Evolutionary conservation across 2,888 invertebrate genomes (phyloP).

Genomic region (Melieria omissa): DNA sequence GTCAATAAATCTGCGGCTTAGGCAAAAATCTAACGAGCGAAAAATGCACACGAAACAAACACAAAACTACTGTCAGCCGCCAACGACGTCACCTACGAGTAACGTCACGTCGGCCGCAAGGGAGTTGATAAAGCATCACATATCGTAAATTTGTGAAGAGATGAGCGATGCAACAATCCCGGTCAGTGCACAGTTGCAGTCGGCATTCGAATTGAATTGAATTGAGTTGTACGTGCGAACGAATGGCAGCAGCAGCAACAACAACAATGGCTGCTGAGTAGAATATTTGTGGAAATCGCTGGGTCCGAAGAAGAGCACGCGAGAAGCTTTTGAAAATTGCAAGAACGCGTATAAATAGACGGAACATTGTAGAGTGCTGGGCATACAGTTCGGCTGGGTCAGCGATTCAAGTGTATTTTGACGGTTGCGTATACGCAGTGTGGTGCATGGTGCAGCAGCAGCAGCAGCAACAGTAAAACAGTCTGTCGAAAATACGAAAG

Average conservation of each 20-base stretch:
- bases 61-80: constrained; percentile 21
- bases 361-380: too few relatives aligned
- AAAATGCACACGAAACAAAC: constrained; percentile 32
- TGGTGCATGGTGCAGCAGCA: too few relatives aligned
- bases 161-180: constrained; percentile 47
- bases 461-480: too few relatives aligned
- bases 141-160: constrained; percentile 61
- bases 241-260: constrained; percentile 27
- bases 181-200: background rate
- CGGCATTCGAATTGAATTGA: background rate
- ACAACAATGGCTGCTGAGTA: background rate
- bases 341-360: too few relatives aligned
- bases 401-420: too few relatives aligned
- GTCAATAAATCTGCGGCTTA: constrained; percentile 57
- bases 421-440: too few relatives aligned
- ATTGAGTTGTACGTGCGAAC: background rate
- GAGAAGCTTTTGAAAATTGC: too few relatives aligned
- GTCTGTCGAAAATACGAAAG: too few relatives aligned
- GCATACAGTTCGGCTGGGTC: too few relatives aligned
- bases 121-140: constrained; percentile 56
- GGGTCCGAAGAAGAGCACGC: too few relatives aligned
- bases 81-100: constrained; percentile 22
- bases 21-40: constrained; percentile 42
- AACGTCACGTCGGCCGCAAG: constrained; percentile 30
- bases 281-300: too few relatives aligned